Evolutionary conservation across 2,888 invertebrate species (phyloP).

Genomic region (Lottia gigantea): DNA sequence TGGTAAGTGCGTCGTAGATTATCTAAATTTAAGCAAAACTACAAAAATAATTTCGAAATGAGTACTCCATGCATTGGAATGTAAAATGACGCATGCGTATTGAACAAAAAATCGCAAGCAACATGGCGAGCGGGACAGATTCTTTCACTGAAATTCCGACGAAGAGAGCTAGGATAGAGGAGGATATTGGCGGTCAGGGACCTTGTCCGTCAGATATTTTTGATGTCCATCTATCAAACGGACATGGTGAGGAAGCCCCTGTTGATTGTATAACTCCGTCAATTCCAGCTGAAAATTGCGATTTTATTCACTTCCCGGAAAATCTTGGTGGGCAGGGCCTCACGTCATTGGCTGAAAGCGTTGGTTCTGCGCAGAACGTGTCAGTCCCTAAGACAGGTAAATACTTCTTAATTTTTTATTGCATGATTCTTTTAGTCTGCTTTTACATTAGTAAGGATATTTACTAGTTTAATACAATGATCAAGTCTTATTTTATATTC

Average conservation of each 20-base stretch:
- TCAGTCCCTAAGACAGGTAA: neutral
- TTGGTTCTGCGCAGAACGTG: neutral
- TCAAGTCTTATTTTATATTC: slow-evolving; percentile 13
- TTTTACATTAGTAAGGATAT: neutral
- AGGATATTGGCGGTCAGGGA: slow-evolving; percentile 10
- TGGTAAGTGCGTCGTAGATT: no score
- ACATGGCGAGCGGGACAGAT: slow-evolving; percentile 38
- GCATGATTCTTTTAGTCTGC: neutral
- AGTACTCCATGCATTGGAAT: slow-evolving; percentile 7
- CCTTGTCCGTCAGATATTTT: slow-evolving; percentile 12
- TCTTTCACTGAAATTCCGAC: slow-evolving; percentile 22
- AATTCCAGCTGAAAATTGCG: neutral
- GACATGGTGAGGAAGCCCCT: neutral
- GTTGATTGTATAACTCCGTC: neutral
- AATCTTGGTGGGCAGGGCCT: neutral
- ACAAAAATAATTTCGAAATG: neutral
- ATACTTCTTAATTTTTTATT: no score
- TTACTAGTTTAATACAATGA: neutral
- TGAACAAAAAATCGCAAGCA: slow-evolving; percentile 21
- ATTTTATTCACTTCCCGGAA: slow-evolving; percentile 7
- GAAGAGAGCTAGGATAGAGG: slow-evolving; percentile 31
- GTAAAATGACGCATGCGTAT: neutral
- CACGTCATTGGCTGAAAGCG: neutral
- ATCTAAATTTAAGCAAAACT: no score
- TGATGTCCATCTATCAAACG: slow-evolving; percentile 6